A percentile compares a stretch with the other conserved stretches of the same genome.
phyloP scores from a whole-genome alignment of 2,888 invertebrate genomes.

The Meganola albula region DNA sequence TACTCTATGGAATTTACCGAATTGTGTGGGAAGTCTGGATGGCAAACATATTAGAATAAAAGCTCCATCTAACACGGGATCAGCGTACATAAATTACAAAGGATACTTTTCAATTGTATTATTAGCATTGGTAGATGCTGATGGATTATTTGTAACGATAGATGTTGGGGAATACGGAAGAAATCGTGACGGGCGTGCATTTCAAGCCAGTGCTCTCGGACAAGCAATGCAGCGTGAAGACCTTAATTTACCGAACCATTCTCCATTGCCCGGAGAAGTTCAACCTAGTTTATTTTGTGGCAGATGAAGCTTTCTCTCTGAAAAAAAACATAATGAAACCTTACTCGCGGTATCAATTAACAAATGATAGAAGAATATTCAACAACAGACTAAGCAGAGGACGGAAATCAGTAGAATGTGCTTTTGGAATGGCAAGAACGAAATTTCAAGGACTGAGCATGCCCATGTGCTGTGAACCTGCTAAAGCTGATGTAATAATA shows the following conservation, averaged over 20 bases:
- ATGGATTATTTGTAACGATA: slow-evolving; percentile 15
- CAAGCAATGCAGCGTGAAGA: slow-evolving; percentile 11
- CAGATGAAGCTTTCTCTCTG: no score
- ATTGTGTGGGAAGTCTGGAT: slow-evolving; percentile 21
- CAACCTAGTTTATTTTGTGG: slow-evolving; percentile 9
- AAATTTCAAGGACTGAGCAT: slow-evolving; percentile 8
- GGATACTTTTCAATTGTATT: slow-evolving; percentile 19
- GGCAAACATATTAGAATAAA: slow-evolving; percentile 17
- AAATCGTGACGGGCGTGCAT: slow-evolving; percentile 22
- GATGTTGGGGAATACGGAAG: slow-evolving; percentile 20
- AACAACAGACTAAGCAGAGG: slow-evolving; percentile 9
- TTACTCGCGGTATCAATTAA: slow-evolving; percentile 2
- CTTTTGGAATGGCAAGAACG: slow-evolving; percentile 11
- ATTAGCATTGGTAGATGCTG: slow-evolving; percentile 19
- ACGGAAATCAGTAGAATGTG: no score
- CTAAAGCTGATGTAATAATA: no score
- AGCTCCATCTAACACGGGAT: slow-evolving; percentile 14
- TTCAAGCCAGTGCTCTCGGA: slow-evolving; percentile 14
- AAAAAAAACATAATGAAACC: slow-evolving; percentile 12
- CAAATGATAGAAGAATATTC: slow-evolving; percentile 8
- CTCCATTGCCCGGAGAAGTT: slow-evolving; percentile 10
- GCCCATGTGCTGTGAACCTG: slow-evolving; percentile 8
- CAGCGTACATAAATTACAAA: slow-evolving; percentile 20
- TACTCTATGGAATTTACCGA: slow-evolving; percentile 17
- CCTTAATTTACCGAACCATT: slow-evolving; percentile 7